A percentile compares a stretch with the other conserved stretches of the same genome.
Evolutionary conservation across 2,113 vertebrate species (phyloP).

Genomic region (Thermophis baileyi): DNA sequence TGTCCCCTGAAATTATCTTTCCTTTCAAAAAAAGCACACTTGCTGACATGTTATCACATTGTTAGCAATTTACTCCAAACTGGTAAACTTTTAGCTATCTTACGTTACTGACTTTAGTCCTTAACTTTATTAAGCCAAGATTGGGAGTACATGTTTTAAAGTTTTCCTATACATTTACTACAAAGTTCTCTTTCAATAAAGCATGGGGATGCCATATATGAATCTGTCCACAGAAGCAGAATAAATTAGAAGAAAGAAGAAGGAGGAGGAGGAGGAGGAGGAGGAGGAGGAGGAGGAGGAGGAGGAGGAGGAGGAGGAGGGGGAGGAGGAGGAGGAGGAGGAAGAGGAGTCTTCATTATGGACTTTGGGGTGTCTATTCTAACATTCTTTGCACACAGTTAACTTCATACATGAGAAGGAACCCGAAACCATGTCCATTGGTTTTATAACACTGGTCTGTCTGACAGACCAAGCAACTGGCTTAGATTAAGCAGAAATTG

Average conservation of each 20-base stretch:
- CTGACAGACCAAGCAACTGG: background rate
- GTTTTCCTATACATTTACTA: slow-evolving; percentile 23
- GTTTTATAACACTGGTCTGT: background rate
- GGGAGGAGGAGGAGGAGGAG: too few species aligned
- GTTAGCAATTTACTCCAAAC: slow-evolving; percentile 19
- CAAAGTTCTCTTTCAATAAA: background rate
- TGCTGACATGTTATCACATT: background rate
- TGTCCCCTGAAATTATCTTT: background rate
- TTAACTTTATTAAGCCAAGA: slow-evolving; percentile 12
- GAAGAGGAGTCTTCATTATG: background rate
- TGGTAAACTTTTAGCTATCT: slow-evolving; percentile 33
- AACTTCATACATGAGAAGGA: too few species aligned
- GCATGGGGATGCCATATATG: background rate
- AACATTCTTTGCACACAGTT: background rate
- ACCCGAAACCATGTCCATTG: background rate
- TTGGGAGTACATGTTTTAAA: background rate
- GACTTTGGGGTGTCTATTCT: background rate
- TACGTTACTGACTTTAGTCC: background rate
- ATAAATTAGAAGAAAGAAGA: background rate
- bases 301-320: too few species aligned
- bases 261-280: too few species aligned
- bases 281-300: too few species aligned
- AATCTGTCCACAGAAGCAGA: background rate
- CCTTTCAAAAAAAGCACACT: background rate
- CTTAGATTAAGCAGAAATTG: background rate